These are phyloP conservation scores for Sarcophaga variegata DNA, from an alignment of 2,888 invertebrate genomes.

Conservation along the genomic window DNA sequence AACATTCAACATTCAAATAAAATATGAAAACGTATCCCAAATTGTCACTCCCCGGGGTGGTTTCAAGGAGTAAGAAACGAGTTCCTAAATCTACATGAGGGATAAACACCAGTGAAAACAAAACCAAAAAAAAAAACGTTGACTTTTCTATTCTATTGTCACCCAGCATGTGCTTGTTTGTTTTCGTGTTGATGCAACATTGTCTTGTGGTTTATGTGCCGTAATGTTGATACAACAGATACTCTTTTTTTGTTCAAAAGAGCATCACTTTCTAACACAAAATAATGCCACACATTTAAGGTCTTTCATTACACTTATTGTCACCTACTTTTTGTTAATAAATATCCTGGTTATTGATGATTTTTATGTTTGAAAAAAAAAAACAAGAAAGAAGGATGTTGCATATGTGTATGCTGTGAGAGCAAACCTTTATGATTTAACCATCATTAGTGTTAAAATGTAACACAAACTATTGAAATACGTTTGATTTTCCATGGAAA, in stretches of 20 bases:
- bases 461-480: conserved; percentile 46
- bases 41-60: conserved; percentile 69
- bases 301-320: conserved; percentile 71
- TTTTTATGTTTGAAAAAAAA: not conserved
- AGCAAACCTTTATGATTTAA: conserved; percentile 4
- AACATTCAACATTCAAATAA: conserved; percentile 56
- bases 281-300: conserved; percentile 61
- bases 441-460: conserved; percentile 66
- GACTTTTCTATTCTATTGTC: conserved; percentile 40
- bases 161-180: conserved; percentile 61
- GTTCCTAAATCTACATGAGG: not conserved
- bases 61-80: conserved; percentile 53
- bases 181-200: conserved; percentile 4
- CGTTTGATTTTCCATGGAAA: conserved; percentile 54
- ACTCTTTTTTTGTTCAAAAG: conserved; percentile 5
- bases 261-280: conserved; percentile 8
- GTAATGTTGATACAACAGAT: conserved; percentile 36
- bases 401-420: not conserved
- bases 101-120: not conserved
- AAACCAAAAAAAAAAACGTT: not conserved
- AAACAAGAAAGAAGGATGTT: conserved; percentile 33
- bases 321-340: conserved; percentile 64
- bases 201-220: conserved; percentile 63
- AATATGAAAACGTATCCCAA: conserved; percentile 43
- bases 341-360: conserved; percentile 13